These are phyloP conservation scores for Phalacrocorax brasilianus DNA, from an alignment of 2,113 vertebrate species.

Conservation along the genomic window DNA sequence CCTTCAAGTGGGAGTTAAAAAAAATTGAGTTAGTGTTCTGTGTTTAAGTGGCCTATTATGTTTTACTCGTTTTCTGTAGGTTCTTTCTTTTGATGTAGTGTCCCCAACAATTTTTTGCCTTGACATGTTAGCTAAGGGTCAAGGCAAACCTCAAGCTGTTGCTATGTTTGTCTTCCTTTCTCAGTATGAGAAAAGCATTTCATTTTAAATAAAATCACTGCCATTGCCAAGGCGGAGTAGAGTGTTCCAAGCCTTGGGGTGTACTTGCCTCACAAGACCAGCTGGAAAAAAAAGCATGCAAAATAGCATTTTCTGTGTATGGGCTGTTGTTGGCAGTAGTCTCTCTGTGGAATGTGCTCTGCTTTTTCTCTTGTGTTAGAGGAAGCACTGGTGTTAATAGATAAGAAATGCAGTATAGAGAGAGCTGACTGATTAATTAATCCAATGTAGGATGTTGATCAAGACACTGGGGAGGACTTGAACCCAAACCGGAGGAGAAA, in stretches of 20 bases:
- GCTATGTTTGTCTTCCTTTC: not conserved
- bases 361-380: not conserved
- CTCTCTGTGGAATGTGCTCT: not conserved
- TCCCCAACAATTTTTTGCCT: not conserved
- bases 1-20: not conserved
- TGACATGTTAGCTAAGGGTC: not conserved
- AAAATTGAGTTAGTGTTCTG: not conserved
- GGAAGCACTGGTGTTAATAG: not conserved
- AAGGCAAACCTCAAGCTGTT: not conserved
- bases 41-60: not conserved
- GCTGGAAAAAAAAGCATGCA: not conserved
- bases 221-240: not conserved
- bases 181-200: not conserved
- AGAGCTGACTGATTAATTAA: not conserved
- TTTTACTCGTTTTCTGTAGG: not conserved
- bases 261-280: not conserved
- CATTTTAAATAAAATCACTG: not conserved
- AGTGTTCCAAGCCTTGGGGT: not conserved
- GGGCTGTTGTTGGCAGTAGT: not conserved
- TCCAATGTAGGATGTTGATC: slow-evolving; percentile 89
- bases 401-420: not conserved
- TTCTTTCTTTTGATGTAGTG: not conserved
- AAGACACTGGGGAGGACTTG: slow-evolving; percentile 94
- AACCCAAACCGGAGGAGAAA: slow-evolving; percentile 94
- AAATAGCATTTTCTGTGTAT: not conserved